Evolutionary conservation across 2,888 invertebrate genomes (phyloP).

Genomic region (Eledona agricola): DNA sequence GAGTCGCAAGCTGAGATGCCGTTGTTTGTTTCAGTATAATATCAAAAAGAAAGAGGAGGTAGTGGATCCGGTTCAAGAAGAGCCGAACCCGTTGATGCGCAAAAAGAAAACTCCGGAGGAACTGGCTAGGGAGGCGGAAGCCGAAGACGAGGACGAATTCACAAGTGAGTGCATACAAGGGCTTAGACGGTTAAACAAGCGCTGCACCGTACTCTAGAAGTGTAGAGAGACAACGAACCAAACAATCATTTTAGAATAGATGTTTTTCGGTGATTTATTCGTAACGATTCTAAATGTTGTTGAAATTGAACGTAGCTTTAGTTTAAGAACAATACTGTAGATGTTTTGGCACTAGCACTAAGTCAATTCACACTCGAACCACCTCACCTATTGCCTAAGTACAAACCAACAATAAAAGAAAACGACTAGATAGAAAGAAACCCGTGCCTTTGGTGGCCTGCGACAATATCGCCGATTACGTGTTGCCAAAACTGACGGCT

Average conservation of each 20-base stretch:
- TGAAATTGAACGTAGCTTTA: conserved; percentile 32
- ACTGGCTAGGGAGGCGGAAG: conserved; percentile 94
- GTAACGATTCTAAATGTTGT: conserved; percentile 30
- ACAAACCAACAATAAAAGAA: conserved; percentile 48
- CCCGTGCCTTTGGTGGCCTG: conserved; percentile 50
- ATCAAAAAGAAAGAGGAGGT: conserved; percentile 97
- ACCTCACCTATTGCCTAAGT: conserved; percentile 42
- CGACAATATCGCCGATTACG: conserved; percentile 48
- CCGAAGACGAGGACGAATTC: conserved; percentile 94
- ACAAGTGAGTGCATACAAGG: conserved; percentile 77
- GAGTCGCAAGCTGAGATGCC: background rate
- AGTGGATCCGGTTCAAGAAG: conserved; percentile 83
- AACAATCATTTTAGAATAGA: conserved; percentile 14
- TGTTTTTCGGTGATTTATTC: conserved; percentile 19
- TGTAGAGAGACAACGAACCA: conserved; percentile 10
- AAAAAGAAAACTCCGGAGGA: conserved; percentile 99
- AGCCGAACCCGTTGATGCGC: conserved; percentile 94
- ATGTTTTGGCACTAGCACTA: conserved; percentile 36
- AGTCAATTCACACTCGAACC: conserved; percentile 35
- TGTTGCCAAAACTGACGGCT: conserved; percentile 56
- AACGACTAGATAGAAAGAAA: conserved; percentile 22
- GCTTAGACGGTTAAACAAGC: conserved; percentile 54
- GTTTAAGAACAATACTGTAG: conserved; percentile 18
- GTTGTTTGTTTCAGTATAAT: conserved; percentile 83
- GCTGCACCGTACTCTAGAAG: conserved; percentile 50